A percentile compares a stretch with the other conserved stretches of the same genome.
These are phyloP conservation scores for Sinonovacula constricta DNA, from an alignment of 1,140 invertebrate species.

Conservation along the genomic window DNA sequence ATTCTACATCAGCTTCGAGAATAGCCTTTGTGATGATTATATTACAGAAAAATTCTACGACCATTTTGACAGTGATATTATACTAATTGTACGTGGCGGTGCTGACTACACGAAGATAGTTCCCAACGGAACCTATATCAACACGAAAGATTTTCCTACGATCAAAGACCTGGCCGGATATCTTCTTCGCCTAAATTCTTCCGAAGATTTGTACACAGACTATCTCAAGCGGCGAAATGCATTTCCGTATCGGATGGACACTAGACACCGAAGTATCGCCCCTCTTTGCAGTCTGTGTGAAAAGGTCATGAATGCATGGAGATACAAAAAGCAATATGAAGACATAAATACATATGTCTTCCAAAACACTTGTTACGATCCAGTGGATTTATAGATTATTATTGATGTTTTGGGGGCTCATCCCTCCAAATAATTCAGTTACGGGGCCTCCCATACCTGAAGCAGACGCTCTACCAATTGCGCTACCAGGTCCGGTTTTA, in stretches of 20 bases:
- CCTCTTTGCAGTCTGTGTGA: not conserved
- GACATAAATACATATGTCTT: too few relatives aligned
- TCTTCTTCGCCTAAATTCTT: not conserved
- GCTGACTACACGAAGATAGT: not conserved
- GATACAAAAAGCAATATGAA: not conserved
- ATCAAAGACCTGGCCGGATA: not conserved
- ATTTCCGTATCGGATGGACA: constrained; percentile 4
- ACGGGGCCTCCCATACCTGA: too few relatives aligned
- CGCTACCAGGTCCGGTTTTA: too few relatives aligned
- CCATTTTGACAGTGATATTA: not conserved
- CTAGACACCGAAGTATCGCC: not conserved
- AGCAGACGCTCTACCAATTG: too few relatives aligned
- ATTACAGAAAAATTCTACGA: constrained; percentile 55
- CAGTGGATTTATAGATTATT: too few relatives aligned
- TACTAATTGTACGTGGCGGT: constrained; percentile 28
- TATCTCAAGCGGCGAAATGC: not conserved
- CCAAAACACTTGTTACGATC: too few relatives aligned
- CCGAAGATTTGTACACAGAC: not conserved
- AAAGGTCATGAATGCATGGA: constrained; percentile 5
- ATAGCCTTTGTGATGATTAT: constrained; percentile 53
- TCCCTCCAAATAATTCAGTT: too few relatives aligned
- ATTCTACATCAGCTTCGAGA: constrained; percentile 57
- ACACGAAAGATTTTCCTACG: constrained; percentile 8
- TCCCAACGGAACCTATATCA: constrained; percentile 22
- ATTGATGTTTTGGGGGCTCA: too few relatives aligned